phyloP scores from a whole-genome alignment of 2,888 invertebrate genomes.

The Pristionchus mayeri region DNA sequence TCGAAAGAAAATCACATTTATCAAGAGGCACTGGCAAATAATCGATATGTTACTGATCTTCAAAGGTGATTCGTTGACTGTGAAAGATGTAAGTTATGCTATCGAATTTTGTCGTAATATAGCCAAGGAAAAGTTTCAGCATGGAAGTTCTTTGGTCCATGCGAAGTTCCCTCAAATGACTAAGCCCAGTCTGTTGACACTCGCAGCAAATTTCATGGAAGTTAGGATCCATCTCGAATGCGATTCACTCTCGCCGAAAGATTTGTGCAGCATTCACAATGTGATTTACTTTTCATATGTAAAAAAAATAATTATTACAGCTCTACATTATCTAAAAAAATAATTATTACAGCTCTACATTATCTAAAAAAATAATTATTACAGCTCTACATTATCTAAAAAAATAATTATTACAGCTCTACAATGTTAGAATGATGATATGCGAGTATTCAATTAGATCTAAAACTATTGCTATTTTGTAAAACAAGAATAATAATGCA shows the following conservation, averaged over 20 bases:
- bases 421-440: no score
- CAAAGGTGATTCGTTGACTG: background rate
- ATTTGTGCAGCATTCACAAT: background rate
- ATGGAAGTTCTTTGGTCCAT: background rate
- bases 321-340: no score
- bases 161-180: background rate
- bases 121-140: background rate
- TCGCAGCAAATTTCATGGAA: background rate
- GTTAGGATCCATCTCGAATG: background rate
- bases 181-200: background rate
- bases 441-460: no score
- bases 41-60: background rate
- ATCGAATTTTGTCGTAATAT: background rate
- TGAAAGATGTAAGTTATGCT: background rate
- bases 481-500: background rate
- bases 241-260: background rate
- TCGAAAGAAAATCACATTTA: no score
- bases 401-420: no score
- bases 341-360: no score
- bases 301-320: no score
- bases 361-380: no score
- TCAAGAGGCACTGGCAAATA: no score
- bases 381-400: no score
- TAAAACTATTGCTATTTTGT: no score
- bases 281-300: background rate